These are phyloP conservation scores for Coccyzus lansbergi DNA, from an alignment of 2,797 vertebrate genomes.

Conservation along the genomic window DNA sequence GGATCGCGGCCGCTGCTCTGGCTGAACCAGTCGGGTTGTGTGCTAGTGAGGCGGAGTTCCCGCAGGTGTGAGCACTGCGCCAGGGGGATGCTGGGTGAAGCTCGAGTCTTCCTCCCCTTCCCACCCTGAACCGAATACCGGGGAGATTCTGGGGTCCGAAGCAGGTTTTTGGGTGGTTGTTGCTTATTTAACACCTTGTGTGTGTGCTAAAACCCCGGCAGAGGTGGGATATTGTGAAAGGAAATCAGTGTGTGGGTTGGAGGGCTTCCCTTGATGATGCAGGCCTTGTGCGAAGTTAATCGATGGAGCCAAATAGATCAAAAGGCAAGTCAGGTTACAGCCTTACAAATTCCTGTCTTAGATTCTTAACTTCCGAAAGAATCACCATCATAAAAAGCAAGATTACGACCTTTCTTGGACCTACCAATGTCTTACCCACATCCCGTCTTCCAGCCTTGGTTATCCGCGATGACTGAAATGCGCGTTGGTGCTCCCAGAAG, in stretches of 20 bases:
- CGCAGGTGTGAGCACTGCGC: neutral
- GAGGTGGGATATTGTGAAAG: neutral
- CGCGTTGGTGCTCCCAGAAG: neutral
- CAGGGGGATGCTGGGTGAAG: neutral
- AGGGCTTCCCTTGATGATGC: neutral
- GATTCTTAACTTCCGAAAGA: slow-evolving; percentile 6
- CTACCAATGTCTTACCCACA: neutral
- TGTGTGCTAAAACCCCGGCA: neutral
- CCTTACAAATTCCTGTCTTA: neutral
- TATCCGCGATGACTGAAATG: rapidly evolving
- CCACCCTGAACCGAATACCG: rapidly evolving
- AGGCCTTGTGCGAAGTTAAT: slow-evolving; percentile 3
- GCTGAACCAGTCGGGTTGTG: neutral
- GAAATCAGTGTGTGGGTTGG: neutral
- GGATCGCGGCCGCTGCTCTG: neutral
- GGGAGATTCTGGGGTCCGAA: neutral
- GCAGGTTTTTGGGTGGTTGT: neutral
- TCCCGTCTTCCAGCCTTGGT: slow-evolving; percentile 39
- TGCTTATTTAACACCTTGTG: neutral
- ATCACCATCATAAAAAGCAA: neutral
- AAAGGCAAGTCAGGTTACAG: slow-evolving; percentile 26
- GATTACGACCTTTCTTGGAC: neutral
- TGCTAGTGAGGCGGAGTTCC: neutral
- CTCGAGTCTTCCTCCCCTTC: neutral
- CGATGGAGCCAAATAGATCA: slow-evolving; percentile 38